phyloP scores from a whole-genome alignment of 2,113 vertebrate genomes.

The Agapornis roseicollis region DNA sequence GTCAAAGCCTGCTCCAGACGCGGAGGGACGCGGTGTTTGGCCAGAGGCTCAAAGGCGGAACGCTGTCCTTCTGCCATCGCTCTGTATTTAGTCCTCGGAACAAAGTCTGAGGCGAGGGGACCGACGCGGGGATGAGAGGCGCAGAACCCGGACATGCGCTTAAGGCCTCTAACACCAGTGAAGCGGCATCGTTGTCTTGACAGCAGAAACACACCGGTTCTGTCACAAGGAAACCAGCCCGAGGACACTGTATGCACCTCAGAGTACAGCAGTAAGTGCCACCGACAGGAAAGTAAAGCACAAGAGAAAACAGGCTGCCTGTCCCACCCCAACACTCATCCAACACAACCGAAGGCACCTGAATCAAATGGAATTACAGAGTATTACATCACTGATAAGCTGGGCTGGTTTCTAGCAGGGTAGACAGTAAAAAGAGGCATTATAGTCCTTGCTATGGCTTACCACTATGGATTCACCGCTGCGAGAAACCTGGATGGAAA shows the following conservation, averaged over 20 bases:
- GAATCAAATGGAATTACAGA: neutral
- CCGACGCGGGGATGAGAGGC: neutral
- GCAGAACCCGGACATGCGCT: slow-evolving; percentile 1
- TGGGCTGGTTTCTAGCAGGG: neutral
- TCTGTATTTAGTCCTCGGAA: slow-evolving; percentile 47
- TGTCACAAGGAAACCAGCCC: slow-evolving; percentile 13
- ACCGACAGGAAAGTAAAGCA: neutral
- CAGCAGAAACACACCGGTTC: slow-evolving; percentile 11
- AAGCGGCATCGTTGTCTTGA: slow-evolving; percentile 66
- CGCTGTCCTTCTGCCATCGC: neutral
- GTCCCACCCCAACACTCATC: neutral
- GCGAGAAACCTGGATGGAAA: neutral
- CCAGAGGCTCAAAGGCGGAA: neutral
- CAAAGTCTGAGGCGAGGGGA: neutral
- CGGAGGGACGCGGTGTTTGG: neutral
- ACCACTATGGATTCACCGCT: neutral
- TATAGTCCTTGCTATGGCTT: slow-evolving; percentile 43
- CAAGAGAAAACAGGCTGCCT: neutral
- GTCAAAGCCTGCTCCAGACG: neutral
- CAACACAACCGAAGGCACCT: neutral
- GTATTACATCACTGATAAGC: neutral
- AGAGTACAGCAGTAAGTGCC: neutral
- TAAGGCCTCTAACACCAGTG: slow-evolving; percentile 72
- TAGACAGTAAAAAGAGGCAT: slow-evolving; percentile 5
- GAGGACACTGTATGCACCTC: neutral